Evolutionary conservation across 2,888 invertebrate species (phyloP).

Genomic region (Lymantria monacha): DNA sequence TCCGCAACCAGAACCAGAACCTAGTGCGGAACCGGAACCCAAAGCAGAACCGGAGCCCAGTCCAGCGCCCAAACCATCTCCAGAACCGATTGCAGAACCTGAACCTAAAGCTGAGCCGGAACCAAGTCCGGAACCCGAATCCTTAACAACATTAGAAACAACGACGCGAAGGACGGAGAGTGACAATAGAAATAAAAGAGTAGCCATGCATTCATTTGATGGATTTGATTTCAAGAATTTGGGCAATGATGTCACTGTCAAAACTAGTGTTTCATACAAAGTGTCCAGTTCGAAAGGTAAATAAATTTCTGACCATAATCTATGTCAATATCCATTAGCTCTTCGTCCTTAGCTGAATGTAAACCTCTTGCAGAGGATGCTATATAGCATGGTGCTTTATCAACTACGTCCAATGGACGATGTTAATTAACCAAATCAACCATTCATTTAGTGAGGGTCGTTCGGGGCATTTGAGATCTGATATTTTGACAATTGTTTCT

Average conservation of each 20-base stretch:
- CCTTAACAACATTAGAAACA: slow-evolving; percentile 67
- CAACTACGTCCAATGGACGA: too few relatives aligned
- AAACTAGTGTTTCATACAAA: slow-evolving; percentile 90
- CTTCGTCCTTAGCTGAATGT: too few relatives aligned
- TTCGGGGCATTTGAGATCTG: too few relatives aligned
- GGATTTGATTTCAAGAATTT: slow-evolving; percentile 72
- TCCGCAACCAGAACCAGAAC: slow-evolving; percentile 45
- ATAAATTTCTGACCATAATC: neutral
- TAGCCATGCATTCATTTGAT: slow-evolving; percentile 74
- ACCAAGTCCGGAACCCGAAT: slow-evolving; percentile 45
- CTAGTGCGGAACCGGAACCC: slow-evolving; percentile 46
- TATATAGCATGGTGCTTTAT: too few relatives aligned
- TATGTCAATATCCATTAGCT: too few relatives aligned
- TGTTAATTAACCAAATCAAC: too few relatives aligned
- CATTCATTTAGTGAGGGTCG: too few relatives aligned
- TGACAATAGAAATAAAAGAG: slow-evolving; percentile 79
- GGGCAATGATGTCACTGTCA: slow-evolving; percentile 86
- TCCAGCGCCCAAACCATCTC: slow-evolving; percentile 6
- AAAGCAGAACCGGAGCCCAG: slow-evolving; percentile 36
- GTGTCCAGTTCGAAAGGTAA: slow-evolving; percentile 84
- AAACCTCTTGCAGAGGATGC: too few relatives aligned
- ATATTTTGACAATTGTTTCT: too few relatives aligned
- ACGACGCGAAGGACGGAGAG: slow-evolving; percentile 42
- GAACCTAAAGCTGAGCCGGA: slow-evolving; percentile 50
- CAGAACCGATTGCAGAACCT: slow-evolving; percentile 27